These are phyloP conservation scores for Serranochromis macrocephalus DNA, from an alignment of 2,113 vertebrate genomes.

Conservation along the genomic window DNA sequence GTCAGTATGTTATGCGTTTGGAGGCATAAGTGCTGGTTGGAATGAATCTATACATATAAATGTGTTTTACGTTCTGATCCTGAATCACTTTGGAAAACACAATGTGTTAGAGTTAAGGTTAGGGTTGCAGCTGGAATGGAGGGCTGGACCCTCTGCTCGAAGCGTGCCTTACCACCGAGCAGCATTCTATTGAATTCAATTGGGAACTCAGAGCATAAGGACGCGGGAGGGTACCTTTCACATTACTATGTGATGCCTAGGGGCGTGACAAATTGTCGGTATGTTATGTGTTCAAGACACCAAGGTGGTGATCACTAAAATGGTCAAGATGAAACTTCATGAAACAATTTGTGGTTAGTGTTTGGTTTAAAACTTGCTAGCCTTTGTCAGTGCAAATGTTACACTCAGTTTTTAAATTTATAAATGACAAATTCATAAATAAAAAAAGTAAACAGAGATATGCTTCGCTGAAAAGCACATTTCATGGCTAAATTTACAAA, in stretches of 20 bases:
- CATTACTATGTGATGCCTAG: neutral
- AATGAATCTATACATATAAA: neutral
- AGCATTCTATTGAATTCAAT: neutral
- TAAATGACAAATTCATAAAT: neutral
- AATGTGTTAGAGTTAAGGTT: neutral
- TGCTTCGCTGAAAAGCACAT: neutral
- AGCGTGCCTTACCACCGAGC: neutral
- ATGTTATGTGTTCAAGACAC: neutral
- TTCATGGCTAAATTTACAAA: neutral
- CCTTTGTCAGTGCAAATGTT: neutral
- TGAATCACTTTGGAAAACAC: neutral
- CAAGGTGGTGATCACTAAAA: neutral
- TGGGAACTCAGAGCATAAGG: neutral
- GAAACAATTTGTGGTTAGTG: neutral
- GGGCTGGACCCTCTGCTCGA: neutral
- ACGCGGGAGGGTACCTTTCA: neutral
- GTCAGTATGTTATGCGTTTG: neutral
- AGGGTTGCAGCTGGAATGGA: neutral
- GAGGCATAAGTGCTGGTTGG: neutral
- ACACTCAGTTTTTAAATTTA: neutral
- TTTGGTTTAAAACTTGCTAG: neutral
- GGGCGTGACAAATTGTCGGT: neutral
- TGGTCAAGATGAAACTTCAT: neutral
- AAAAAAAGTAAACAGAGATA: neutral
- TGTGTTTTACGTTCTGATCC: neutral